A percentile compares a stretch with the other conserved stretches of the same genome.
phyloP scores from a whole-genome alignment of 1,140 invertebrate species.

The Atopsyche davidsoni region DNA sequence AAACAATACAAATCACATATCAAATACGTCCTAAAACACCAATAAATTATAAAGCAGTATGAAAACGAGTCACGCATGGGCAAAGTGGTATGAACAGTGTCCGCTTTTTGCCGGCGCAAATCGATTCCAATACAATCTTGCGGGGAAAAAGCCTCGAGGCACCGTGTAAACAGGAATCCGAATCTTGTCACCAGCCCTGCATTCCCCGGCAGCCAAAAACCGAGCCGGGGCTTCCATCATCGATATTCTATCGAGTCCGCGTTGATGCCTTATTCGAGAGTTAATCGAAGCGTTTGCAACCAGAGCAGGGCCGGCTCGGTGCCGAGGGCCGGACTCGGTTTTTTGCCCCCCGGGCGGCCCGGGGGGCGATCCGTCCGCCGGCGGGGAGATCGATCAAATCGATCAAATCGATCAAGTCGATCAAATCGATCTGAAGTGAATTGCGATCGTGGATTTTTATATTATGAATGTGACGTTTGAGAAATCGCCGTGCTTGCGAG shows the following conservation, averaged over 20 bases:
- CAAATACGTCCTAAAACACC: no score
- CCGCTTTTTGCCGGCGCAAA: no score
- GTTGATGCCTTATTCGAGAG: slow-evolving; percentile 18
- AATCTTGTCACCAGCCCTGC: slow-evolving; percentile 22
- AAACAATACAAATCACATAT: neutral
- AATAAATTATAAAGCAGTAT: no score
- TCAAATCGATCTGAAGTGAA: slow-evolving; percentile 13
- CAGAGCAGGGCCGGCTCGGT: slow-evolving; percentile 17
- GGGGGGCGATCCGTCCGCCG: neutral
- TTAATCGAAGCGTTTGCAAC: slow-evolving; percentile 24
- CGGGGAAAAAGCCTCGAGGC: slow-evolving; percentile 1
- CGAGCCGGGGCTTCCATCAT: slow-evolving; percentile 14
- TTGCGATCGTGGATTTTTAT: slow-evolving; percentile 11
- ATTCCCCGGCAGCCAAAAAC: slow-evolving; percentile 11
- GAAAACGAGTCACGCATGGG: neutral
- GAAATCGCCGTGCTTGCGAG: slow-evolving; percentile 9
- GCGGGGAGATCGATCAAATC: slow-evolving; percentile 5
- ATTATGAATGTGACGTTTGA: slow-evolving; percentile 19
- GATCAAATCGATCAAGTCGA: slow-evolving; percentile 14
- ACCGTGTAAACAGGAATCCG: slow-evolving; percentile 26
- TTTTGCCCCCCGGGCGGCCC: slow-evolving; percentile 17
- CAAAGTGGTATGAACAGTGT: neutral
- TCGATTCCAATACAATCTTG: neutral
- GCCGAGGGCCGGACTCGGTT: slow-evolving; percentile 17
- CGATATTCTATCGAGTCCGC: slow-evolving; percentile 17